A percentile compares a stretch with the other conserved stretches of the same genome.
Conservation (phyloP, 2,797 vertebrate species). For the Poecilia wingei region DNA sequence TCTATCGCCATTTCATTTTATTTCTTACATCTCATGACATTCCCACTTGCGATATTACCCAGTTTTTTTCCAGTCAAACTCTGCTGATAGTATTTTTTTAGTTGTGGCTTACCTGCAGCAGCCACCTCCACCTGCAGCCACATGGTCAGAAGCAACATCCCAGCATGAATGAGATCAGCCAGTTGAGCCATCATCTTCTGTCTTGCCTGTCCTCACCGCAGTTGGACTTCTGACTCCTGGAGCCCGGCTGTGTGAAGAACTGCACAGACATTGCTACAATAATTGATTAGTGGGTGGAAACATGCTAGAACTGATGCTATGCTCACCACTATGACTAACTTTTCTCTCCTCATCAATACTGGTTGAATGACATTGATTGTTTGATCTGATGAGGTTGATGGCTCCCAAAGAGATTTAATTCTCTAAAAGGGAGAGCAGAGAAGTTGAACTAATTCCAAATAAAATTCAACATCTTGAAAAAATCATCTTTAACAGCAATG, state of each 20-base stretch:
- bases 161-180: background rate
- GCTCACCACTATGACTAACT: conserved; percentile 78
- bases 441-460: background rate
- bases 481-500: background rate
- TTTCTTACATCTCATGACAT: background rate
- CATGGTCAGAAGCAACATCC: conserved; percentile 43
- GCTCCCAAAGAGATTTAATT: conserved; percentile 17
- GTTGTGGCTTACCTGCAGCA: conserved; percentile 60
- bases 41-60: background rate
- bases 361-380: conserved; percentile 48
- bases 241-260: conserved; percentile 9
- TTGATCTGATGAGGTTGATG: background rate
- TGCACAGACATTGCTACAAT: conserved; percentile 33
- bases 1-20: background rate
- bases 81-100: background rate
- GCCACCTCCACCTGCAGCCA: conserved; percentile 33
- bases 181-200: conserved; percentile 36
- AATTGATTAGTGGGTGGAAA: conserved; percentile 87
- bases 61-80: background rate
- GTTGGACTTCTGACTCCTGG: conserved; percentile 15
- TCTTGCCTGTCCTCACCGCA: background rate
- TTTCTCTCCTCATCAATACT: conserved; percentile 37
- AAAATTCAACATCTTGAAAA: background rate
- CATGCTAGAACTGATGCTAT: conserved; percentile 81
- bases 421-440: background rate